Percentiles rank a stretch among this genome's conserved stretches.
phyloP scores from a whole-genome alignment of 2,113 vertebrate genomes.

The Thalassoma bifasciatum region DNA sequence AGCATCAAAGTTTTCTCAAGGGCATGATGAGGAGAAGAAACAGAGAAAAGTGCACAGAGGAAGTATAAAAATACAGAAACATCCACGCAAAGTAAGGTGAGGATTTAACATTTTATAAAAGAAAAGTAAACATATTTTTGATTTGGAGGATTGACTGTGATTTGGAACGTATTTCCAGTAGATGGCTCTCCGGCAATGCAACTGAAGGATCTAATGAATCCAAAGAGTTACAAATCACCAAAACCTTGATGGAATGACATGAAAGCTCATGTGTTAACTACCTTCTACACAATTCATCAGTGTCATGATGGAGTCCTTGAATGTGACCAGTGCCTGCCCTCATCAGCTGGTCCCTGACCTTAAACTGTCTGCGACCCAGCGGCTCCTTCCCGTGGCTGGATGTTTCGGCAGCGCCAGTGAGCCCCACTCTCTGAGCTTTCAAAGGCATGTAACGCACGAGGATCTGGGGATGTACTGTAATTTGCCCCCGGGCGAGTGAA shows the following conservation, averaged over 20 bases:
- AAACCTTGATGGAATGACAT: background rate
- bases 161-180: conserved; percentile 55
- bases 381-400: conserved; percentile 21
- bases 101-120: background rate
- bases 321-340: background rate
- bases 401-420: conserved; percentile 43
- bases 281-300: background rate
- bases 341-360: conserved; percentile 4
- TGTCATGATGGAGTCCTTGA: background rate
- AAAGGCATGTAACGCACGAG: conserved; percentile 48
- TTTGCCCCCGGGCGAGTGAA: conserved; percentile 62
- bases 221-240: conserved; percentile 16
- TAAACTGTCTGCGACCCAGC: background rate
- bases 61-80: background rate
- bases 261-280: conserved; percentile 4
- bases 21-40: background rate
- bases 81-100: background rate
- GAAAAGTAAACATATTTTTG: background rate
- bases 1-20: background rate
- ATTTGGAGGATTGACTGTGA: conserved; percentile 1
- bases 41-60: background rate
- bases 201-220: background rate
- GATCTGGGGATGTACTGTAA: conserved; percentile 70
- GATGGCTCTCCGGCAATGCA: conserved; percentile 67
- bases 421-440: conserved; percentile 30